These are phyloP conservation scores for Miichthys miiuy DNA, from an alignment of 2,797 vertebrate genomes.

Conservation along the genomic window DNA sequence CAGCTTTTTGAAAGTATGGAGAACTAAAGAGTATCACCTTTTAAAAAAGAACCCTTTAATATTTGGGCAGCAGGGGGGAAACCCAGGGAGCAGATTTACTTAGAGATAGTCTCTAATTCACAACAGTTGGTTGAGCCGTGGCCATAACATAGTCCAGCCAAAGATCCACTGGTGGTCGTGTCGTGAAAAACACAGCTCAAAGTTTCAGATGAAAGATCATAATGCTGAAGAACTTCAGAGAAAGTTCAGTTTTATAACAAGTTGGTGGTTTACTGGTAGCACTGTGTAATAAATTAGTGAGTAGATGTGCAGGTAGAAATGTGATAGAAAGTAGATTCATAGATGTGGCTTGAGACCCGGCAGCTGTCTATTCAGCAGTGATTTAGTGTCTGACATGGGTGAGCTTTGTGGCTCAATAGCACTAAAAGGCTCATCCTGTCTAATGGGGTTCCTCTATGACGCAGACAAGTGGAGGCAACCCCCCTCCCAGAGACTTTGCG, in stretches of 20 bases:
- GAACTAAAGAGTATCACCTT: background rate
- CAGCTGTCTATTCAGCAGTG: conserved; percentile 73
- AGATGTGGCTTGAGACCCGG: conserved; percentile 47
- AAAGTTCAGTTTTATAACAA: background rate
- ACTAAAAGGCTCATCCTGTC: conserved; percentile 84
- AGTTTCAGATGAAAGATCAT: background rate
- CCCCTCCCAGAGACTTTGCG: conserved; percentile 45
- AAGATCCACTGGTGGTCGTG: background rate
- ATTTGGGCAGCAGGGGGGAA: background rate
- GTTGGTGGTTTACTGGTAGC: background rate
- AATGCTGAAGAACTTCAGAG: background rate
- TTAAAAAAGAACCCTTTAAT: background rate
- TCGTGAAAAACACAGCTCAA: background rate
- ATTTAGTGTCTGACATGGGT: conserved; percentile 79
- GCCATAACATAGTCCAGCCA: background rate
- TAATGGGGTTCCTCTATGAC: conserved; percentile 86
- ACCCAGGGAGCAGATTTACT: background rate
- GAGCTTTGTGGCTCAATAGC: conserved; percentile 81
- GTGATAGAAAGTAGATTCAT: conserved; percentile 7
- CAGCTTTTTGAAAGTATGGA: background rate
- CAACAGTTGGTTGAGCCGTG: background rate
- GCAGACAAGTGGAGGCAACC: conserved; percentile 70
- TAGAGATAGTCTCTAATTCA: background rate
- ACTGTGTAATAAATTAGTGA: background rate
- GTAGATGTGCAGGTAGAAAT: conserved; percentile 32